Conservation (phyloP, 1,140 invertebrate species). For the Trichoplusia ni region DNA sequence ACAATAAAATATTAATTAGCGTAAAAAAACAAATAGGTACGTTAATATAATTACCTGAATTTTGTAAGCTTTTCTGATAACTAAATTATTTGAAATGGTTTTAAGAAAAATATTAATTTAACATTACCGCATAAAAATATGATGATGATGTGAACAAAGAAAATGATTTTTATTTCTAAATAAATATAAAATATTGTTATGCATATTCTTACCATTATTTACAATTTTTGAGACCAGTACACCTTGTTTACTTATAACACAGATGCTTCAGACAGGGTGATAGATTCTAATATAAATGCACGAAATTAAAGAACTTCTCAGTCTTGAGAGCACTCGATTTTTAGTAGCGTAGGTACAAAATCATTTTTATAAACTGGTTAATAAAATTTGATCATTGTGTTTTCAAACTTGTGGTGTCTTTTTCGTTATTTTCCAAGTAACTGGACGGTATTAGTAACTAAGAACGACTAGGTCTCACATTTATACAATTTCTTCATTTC, state of each 20-base stretch:
- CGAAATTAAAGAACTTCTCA: background rate
- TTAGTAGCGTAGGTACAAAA: too few species aligned
- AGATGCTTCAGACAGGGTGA: background rate
- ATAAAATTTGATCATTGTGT: too few species aligned
- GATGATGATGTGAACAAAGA: conserved; percentile 1
- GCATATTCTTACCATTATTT: conserved; percentile 46
- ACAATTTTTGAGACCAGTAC: conserved; percentile 36
- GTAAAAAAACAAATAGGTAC: conserved; percentile 40
- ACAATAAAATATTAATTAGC: conserved; percentile 55
- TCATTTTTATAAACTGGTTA: too few species aligned
- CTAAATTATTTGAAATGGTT: conserved; percentile 31
- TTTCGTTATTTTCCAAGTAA: too few species aligned
- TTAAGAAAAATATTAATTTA: conserved; percentile 31
- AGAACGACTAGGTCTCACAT: too few species aligned
- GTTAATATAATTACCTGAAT: conserved; percentile 25
- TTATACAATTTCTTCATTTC: too few species aligned
- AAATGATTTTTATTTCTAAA: conserved; percentile 48
- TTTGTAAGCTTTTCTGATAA: conserved; percentile 22
- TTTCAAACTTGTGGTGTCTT: too few species aligned
- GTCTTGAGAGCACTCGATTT: too few species aligned
- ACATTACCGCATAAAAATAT: background rate
- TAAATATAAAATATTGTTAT: conserved; percentile 48
- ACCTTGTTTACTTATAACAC: conserved; percentile 2
- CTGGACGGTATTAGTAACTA: too few species aligned
- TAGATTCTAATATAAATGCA: background rate